These are phyloP conservation scores for Falcaria lacertinaria DNA, from an alignment of 2,888 invertebrate species.

Conservation along the genomic window DNA sequence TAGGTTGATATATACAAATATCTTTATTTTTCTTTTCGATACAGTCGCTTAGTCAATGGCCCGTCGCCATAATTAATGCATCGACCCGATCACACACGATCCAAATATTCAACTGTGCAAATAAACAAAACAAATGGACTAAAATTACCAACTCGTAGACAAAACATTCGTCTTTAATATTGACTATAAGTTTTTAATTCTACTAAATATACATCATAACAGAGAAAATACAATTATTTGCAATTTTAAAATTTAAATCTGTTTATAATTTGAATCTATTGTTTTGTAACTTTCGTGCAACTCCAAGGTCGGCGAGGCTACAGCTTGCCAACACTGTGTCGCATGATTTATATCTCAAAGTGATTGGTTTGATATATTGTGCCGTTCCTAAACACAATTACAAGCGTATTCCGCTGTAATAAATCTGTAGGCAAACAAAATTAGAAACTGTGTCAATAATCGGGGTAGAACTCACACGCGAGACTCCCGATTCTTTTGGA, in stretches of 20 bases:
- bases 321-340: slow-evolving; percentile 51
- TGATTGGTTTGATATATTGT: slow-evolving; percentile 13
- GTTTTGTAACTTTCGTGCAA: slow-evolving; percentile 45
- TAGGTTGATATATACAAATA: too few relatives aligned
- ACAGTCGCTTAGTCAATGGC: neutral
- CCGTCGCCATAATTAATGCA: neutral
- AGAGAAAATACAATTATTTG: slow-evolving; percentile 12
- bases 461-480: slow-evolving; percentile 5
- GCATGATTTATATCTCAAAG: slow-evolving; percentile 33
- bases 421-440: slow-evolving; percentile 36
- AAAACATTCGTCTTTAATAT: slow-evolving; percentile 34
- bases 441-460: slow-evolving; percentile 34
- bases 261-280: slow-evolving; percentile 34
- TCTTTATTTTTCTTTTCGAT: too few relatives aligned
- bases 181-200: slow-evolving; percentile 18
- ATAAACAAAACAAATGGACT: slow-evolving; percentile 32
- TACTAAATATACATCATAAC: slow-evolving; percentile 13
- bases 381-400: slow-evolving; percentile 15
- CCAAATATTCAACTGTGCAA: slow-evolving; percentile 32
- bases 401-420: slow-evolving; percentile 34
- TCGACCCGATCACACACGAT: neutral
- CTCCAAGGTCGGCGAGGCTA: slow-evolving; percentile 39
- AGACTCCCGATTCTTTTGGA: neutral
- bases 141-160: slow-evolving; percentile 33
- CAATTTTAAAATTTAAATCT: slow-evolving; percentile 25